phyloP scores from a whole-genome alignment of 1,140 invertebrate species.

The Atta colombica region DNA sequence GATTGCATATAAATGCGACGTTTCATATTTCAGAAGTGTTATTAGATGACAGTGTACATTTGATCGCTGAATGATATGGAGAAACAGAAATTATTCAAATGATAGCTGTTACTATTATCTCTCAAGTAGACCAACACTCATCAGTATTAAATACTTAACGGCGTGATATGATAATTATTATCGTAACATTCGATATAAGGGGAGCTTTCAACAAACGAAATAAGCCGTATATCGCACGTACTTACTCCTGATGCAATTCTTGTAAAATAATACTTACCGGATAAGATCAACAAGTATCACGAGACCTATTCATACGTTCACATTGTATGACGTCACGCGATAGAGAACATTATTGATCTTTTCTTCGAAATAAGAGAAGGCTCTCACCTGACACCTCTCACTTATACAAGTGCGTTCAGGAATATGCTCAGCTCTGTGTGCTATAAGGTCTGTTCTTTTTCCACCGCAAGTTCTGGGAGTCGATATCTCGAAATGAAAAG shows the following conservation, averaged over 20 bases:
- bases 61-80: background rate
- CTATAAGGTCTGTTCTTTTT: no score
- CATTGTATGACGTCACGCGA: background rate
- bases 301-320: background rate
- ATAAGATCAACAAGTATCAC: conserved; percentile 7
- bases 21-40: background rate
- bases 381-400: no score
- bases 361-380: background rate
- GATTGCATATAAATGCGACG: background rate
- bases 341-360: conserved; percentile 28
- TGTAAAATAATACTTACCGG: background rate
- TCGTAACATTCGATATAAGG: background rate
- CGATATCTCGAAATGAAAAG: no score
- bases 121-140: background rate
- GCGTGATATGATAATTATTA: background rate
- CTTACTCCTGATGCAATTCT: background rate
- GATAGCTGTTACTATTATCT: conserved; percentile 15
- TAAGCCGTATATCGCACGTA: background rate
- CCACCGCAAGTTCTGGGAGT: no score
- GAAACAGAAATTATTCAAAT: background rate
- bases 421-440: no score
- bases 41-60: conserved; percentile 13
- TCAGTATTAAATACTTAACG: background rate
- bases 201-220: background rate
- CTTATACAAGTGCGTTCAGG: background rate